Conservation (phyloP, 2,888 invertebrate species). For the Tigriopus californicus region DNA sequence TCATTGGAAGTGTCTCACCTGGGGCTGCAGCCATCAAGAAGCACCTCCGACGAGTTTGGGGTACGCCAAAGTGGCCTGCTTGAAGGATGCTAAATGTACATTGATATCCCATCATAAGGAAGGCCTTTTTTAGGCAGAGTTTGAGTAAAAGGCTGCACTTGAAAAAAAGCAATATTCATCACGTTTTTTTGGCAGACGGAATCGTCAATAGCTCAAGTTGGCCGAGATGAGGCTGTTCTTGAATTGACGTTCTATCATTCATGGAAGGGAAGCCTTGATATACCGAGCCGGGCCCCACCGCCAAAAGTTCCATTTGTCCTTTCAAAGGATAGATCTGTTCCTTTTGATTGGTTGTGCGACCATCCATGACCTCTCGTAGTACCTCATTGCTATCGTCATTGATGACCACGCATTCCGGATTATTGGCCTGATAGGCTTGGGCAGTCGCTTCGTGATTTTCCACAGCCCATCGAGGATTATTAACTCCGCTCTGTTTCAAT, state of each 20-base stretch:
- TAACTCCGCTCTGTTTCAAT: slow-evolving; percentile 39
- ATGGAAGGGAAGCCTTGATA: slow-evolving; percentile 75
- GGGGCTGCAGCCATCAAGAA: slow-evolving; percentile 66
- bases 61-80: slow-evolving; percentile 66
- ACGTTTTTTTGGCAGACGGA: slow-evolving; percentile 74
- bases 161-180: slow-evolving; percentile 61
- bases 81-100: slow-evolving; percentile 68
- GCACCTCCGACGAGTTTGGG: slow-evolving; percentile 55
- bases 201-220: slow-evolving; percentile 62
- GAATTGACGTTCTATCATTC: slow-evolving; percentile 42
- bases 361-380: slow-evolving; percentile 44
- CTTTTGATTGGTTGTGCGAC: slow-evolving; percentile 24
- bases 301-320: slow-evolving; percentile 59
- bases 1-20: slow-evolving; percentile 46
- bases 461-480: slow-evolving; percentile 57
- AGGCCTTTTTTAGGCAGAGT: slow-evolving; percentile 47
- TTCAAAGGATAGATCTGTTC: slow-evolving; percentile 42
- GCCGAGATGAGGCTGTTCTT: slow-evolving; percentile 59
- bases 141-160: slow-evolving; percentile 61
- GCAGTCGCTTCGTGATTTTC: slow-evolving; percentile 59
- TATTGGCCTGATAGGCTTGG: slow-evolving; percentile 55
- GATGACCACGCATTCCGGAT: slow-evolving; percentile 50
- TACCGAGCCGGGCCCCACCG: slow-evolving; percentile 70
- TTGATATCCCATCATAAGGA: slow-evolving; percentile 67
- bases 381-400: slow-evolving; percentile 61